Conservation (phyloP, 2,113 vertebrate genomes). For the Abramis brama region DNA sequence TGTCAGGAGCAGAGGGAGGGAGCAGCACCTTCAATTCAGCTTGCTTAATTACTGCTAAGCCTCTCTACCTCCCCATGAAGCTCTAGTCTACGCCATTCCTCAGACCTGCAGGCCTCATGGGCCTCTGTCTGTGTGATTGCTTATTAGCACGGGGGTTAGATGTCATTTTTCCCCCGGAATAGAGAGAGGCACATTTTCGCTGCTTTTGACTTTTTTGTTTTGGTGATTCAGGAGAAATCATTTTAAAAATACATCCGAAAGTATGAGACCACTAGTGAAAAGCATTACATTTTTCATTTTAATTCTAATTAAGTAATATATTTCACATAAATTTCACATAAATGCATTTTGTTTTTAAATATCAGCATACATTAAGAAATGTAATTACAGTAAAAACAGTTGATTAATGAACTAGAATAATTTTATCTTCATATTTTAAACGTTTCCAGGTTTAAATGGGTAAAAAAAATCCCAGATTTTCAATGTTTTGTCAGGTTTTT, state of each 20-base stretch:
- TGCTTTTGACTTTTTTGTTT: background rate
- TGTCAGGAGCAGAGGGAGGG: conserved; percentile 53
- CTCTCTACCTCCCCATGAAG: conserved; percentile 39
- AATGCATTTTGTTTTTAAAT: background rate
- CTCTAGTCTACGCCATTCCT: conserved; percentile 12
- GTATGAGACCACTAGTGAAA: background rate
- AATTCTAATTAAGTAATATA: background rate
- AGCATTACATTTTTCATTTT: background rate
- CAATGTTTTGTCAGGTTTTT: background rate
- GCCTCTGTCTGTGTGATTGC: conserved; percentile 8
- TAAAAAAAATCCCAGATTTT: background rate
- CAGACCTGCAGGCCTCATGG: conserved; percentile 22
- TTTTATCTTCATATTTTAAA: background rate
- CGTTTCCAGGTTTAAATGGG: background rate
- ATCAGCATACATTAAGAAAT: background rate
- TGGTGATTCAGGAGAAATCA: background rate
- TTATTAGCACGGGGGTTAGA: conserved; percentile 50
- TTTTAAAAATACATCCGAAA: background rate
- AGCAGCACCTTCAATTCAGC: conserved; percentile 55
- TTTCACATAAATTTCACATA: no score
- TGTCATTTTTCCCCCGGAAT: conserved; percentile 40
- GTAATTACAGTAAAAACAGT: background rate
- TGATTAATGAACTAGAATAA: background rate
- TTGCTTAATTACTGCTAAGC: conserved; percentile 73
- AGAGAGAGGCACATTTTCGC: conserved; percentile 2